phyloP scores from a whole-genome alignment of 2,113 vertebrate genomes.

The Turnix velox region DNA sequence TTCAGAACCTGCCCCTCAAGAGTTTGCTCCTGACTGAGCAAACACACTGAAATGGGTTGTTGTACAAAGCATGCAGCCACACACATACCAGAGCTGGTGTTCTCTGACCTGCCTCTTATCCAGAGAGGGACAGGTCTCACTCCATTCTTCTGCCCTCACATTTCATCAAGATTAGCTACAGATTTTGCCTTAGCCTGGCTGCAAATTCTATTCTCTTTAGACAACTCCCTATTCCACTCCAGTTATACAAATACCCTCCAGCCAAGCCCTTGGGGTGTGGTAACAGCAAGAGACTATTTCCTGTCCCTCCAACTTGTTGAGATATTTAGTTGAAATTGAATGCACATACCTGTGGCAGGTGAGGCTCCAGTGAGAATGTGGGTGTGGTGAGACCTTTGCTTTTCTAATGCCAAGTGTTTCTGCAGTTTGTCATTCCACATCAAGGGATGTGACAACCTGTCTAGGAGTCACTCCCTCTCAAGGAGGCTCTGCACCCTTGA shows the following conservation, averaged over 20 bases:
- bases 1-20: neutral
- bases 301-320: conserved; percentile 16
- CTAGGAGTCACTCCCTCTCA: neutral
- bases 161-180: neutral
- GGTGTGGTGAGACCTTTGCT: conserved; percentile 61
- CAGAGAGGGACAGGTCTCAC: neutral
- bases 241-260: neutral
- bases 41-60: neutral
- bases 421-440: conserved; percentile 34
- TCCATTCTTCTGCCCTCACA: neutral
- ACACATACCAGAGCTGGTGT: neutral
- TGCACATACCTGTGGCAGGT: conserved; percentile 69
- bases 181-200: neutral
- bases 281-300: conserved; percentile 42
- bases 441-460: neutral
- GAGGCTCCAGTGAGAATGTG: conserved; percentile 65
- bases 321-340: conserved; percentile 64
- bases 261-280: neutral
- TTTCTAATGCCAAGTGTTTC: conserved; percentile 12
- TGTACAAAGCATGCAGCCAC: neutral
- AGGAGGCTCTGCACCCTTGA: neutral
- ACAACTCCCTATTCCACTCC: conserved; percentile 7
- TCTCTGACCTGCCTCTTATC: neutral
- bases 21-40: neutral
- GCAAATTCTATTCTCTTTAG: neutral